Conservation (phyloP, 2,797 vertebrate species). For the Darevskia nairensis region DNA sequence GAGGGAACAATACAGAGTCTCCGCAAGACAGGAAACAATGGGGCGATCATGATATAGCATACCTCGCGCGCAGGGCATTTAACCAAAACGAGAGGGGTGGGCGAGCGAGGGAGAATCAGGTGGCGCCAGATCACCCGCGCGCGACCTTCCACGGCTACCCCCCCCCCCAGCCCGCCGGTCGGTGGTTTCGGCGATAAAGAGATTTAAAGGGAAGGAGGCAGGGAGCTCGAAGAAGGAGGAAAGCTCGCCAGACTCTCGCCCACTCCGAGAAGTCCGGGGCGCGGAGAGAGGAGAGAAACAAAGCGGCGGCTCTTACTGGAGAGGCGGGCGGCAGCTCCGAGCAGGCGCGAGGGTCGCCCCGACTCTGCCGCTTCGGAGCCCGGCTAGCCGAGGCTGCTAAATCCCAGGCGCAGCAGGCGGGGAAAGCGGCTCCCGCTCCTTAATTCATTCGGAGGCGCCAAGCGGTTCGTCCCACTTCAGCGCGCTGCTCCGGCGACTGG, state of each 20-base stretch:
- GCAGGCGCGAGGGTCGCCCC: background rate
- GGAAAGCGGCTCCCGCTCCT: background rate
- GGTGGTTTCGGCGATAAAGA: background rate
- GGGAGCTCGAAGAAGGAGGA: background rate
- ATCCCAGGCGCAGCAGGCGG: background rate
- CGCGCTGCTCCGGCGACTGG: background rate
- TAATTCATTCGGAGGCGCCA: background rate
- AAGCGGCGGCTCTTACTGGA: slow-evolving; percentile 45
- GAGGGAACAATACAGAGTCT: background rate
- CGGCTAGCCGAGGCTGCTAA: background rate
- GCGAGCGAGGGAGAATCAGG: background rate
- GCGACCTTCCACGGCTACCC: background rate
- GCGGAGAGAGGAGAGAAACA: background rate
- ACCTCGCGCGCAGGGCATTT: background rate
- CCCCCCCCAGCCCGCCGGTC: background rate
- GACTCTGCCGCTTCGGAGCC: background rate
- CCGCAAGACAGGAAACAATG: background rate
- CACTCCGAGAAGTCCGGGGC: background rate
- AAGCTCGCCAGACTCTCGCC: background rate
- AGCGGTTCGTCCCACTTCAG: too few species aligned
- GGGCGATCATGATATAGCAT: background rate
- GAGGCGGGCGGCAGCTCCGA: background rate
- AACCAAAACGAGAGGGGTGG: too few species aligned
- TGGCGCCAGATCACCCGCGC: background rate
- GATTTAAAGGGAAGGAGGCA: background rate